Percentiles rank a stretch among this genome's conserved stretches.
Evolutionary conservation across 2,797 vertebrate species (phyloP).

Genomic region (Bryconaethiops microstoma): DNA sequence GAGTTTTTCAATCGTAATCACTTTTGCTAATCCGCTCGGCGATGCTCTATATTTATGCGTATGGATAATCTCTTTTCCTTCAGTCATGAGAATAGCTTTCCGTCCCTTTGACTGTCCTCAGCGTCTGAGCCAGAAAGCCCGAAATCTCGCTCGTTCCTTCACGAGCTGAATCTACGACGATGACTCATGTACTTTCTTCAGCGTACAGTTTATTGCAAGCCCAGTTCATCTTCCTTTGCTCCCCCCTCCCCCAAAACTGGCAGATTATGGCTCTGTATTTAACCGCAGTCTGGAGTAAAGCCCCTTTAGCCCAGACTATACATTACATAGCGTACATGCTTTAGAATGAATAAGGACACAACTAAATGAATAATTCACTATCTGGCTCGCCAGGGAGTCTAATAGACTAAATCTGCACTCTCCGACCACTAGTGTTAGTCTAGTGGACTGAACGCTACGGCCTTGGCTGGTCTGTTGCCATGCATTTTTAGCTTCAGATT

Average conservation of each 20-base stretch:
- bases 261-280: constrained; percentile 29
- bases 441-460: not conserved
- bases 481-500: not conserved
- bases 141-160: constrained; percentile 45
- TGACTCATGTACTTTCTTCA: constrained; percentile 48
- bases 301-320: constrained; percentile 22
- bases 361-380: constrained; percentile 30
- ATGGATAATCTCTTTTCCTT: constrained; percentile 67
- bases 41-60: constrained; percentile 69
- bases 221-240: constrained; percentile 2
- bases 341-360: constrained; percentile 32
- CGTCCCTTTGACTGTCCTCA: constrained; percentile 39
- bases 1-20: constrained; percentile 58
- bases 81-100: constrained; percentile 60
- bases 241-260: not conserved
- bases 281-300: constrained; percentile 23
- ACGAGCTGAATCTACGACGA: constrained; percentile 11
- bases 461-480: not conserved
- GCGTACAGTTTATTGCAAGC: constrained; percentile 40
- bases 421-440: not conserved
- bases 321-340: constrained; percentile 27
- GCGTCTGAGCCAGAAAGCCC: constrained; percentile 37
- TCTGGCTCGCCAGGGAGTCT: constrained; percentile 3
- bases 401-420: not conserved
- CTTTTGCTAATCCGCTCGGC: constrained; percentile 66